phyloP scores from a whole-genome alignment of 1,140 invertebrate genomes.

The Heliconius nattereri region DNA sequence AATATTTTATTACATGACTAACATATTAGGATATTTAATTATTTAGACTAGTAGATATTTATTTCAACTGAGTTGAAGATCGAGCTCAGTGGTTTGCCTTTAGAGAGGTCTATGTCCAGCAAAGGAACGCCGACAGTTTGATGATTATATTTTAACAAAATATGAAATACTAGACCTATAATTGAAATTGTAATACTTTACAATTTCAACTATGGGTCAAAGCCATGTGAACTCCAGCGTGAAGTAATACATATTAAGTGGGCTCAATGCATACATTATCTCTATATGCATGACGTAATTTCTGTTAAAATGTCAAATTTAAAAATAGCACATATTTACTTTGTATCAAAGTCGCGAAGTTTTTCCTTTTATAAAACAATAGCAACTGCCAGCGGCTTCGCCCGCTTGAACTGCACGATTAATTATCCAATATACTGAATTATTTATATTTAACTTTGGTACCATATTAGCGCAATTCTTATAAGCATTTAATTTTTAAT shows the following conservation, averaged over 20 bases:
- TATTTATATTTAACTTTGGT: no score
- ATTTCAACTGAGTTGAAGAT: neutral
- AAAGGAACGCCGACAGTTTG: no score
- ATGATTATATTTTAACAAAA: neutral
- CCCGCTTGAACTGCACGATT: no score
- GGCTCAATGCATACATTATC: neutral
- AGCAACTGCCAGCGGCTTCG: no score
- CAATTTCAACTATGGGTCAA: conserved; percentile 4
- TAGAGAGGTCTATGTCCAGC: no score
- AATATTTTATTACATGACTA: no score
- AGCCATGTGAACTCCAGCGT: conserved; percentile 7
- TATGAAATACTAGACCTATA: neutral
- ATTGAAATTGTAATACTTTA: neutral
- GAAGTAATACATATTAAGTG: neutral
- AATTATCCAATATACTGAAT: no score
- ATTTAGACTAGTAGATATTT: neutral
- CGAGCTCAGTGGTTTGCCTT: no score
- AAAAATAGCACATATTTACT: neutral
- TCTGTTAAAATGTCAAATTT: neutral
- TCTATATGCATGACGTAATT: neutral
- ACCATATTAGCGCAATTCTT: no score
- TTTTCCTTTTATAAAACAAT: no score
- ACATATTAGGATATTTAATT: neutral
- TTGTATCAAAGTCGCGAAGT: neutral
- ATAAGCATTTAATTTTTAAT: no score